Base-by-base conservation (phyloP, 2,888 invertebrate genomes). In the Rhodophaea formosa region DNA sequence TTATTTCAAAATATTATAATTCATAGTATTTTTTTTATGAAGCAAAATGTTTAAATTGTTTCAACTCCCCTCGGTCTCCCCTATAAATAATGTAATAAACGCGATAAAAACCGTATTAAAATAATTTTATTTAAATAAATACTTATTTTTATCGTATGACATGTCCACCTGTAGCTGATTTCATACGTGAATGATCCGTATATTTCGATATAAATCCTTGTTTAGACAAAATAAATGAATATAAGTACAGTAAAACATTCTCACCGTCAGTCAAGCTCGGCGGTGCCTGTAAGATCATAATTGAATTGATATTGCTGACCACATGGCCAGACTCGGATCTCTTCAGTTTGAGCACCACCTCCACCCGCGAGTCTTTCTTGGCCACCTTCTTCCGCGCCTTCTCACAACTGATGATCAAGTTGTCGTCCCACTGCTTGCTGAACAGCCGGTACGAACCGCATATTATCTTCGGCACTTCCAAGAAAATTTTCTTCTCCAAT, bases 401-500 rank as follows among this genome's bases (percentile, higher is more conserved):
- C 60, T 82, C 80, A 58, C 85, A 86, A 58, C 78, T 78, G 43
- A 87, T 80, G 8, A 86, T 70, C 12, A 88, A 62, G 62, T 84
- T 86, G 45, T 84, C 81, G 8, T 72, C 71, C 57, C 71, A 75
- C 17, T 68, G 73, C 64, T 84, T 80, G 57, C 79, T 82, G 49
- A 85, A 77, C 42, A 88, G 62, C 58, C 70, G 80, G 44, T 77
- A 86, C 0, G 87, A 77, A 3, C 84, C 84, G 51, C 75, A 74
- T 47, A 90, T 74, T 42, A 83, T 53, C 66, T 84, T 86, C 0
- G 90, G 90, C 12, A 90, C 72, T 73, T 88, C 82, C 8, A 89
- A 61, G 6, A 86, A 66, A 43, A 89, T 82, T 74, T 78, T 85
- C 67, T 86, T 88, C 64, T 87, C 84, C 15, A 90, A 70, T 60